A percentile compares a stretch with the other conserved stretches of the same genome.
These are phyloP conservation scores for Arctopsyche grandis DNA, from an alignment of 1,140 invertebrate species.

Conservation along the genomic window DNA sequence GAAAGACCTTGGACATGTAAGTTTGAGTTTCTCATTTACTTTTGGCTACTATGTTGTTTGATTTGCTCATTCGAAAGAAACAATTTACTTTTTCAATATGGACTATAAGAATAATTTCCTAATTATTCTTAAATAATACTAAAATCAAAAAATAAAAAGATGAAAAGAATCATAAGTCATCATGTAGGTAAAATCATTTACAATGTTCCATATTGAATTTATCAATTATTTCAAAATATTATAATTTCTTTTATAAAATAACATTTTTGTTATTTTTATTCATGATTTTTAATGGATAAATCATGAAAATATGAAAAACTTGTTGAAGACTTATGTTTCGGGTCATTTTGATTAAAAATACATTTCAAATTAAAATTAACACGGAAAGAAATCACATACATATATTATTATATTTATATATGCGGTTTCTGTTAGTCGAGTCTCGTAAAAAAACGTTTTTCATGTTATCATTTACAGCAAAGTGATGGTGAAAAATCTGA, in stretches of 20 bases:
- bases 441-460: constrained; percentile 31
- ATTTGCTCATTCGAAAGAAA: neutral
- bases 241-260: neutral
- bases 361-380: neutral
- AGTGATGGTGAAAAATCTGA: constrained; percentile 69
- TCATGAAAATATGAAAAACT: constrained; percentile 26
- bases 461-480: constrained; percentile 51
- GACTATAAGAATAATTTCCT: too few relatives aligned
- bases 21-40: constrained; percentile 57
- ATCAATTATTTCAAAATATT: neutral
- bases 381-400: too few relatives aligned
- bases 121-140: too few relatives aligned
- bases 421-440: constrained; percentile 22
- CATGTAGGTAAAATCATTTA: neutral
- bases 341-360: constrained; percentile 6
- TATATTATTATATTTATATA: neutral
- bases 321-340: neutral
- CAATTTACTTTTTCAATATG: neutral
- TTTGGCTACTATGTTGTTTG: neutral
- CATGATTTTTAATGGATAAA: constrained; percentile 18
- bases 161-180: too few relatives aligned
- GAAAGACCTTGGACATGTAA: constrained; percentile 82
- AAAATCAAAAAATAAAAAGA: too few relatives aligned
- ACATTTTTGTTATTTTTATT: neutral
- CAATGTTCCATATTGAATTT: neutral